Evolutionary conservation across 2,888 invertebrate genomes (phyloP), one percentile per base, ranked within the genome.

Genomic region (Isoperla grammatica): DNA sequence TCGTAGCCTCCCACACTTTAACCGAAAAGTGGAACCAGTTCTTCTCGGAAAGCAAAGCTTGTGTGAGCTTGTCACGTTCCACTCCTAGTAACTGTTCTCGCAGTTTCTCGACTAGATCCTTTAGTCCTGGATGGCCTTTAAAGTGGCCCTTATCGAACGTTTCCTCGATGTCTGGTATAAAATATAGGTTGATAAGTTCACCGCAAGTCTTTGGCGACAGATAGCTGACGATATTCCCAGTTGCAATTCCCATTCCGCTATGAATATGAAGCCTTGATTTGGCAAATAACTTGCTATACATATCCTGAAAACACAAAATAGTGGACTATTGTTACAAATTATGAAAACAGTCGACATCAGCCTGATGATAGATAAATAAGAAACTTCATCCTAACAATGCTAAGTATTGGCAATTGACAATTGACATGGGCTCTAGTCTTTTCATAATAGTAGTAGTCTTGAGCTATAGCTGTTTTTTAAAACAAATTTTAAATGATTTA

Each of bases 21-120:
- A 81, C 82, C 70, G 88, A 87, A 74, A 88, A 91, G 65, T 88
- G 85, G 70, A 87, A 84, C 92, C 92, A 92, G 67, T 87, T 88
- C 71, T 84, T 87, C 72, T 92, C 92, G 0, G 88, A 86, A 13
- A 90, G 75, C 62, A 84, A 81, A 6, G 86, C 81, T 65, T 87
- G 87, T 0, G 88, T 87, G 65, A 91, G 78, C 43, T 84, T 81
- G 69, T 83, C 83, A 64, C 86, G 79, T 50, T 84, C 79, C 23
- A 86, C 81, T 3, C 89, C 84, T 22, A 86, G 78, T 39, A 90
- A 76, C 75, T 88, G 86, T 69, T 82, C 53, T 20, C 37, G 53
- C 9, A 91, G 76, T 45, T 83, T 81, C 59, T 81, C 77, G 0
- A 89, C 79, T 45, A 90, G 72, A 57, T 83, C 79, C 57, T 82